Evolutionary conservation across 2,888 invertebrate genomes (phyloP), one percentile per base, ranked within the genome.

Genomic region (Napeogenes sylphis): DNA sequence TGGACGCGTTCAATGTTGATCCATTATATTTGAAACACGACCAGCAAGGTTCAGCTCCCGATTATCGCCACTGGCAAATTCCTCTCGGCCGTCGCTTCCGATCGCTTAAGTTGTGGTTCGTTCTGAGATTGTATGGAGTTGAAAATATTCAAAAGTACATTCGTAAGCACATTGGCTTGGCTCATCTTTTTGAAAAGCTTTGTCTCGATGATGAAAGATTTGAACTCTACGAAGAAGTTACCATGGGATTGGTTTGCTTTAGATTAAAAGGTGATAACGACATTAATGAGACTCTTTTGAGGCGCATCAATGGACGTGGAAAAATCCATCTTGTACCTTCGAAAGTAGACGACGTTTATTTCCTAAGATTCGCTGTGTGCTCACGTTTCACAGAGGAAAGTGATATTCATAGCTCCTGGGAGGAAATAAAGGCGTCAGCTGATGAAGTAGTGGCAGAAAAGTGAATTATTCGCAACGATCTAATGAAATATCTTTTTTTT

Each of bases 41-140:
- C 66, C 94, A 95, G 86, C 97, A 97, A 79, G 96, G 96, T 12
- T 93, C 94, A 3, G 96, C 95, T 0, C 97, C 97, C 0, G 99
- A 99, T 81, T 98, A 98, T 79, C 94, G 98, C 85, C 98, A 99
- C 79, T 99, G 98, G 98, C 98, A 98, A 91, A 98, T 99, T 69
- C 98, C 98, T 4, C 84, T 99, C 45, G 98, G 99, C 0, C 92
- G 99, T 67, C 93, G 98, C 70, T 99, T 99, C 88, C 93, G 99
- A 64, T 94, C 98, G 0, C 87, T 99, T 33, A 99, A 99, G 81
- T 84, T 99, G 30, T 99, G 99, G 99, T 99, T 99, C 79, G 98
- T 98, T 0, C 84, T 99, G 68, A 92, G 99, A 62, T 87, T 97
- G 58, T 98, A 96, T 76, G 99, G 99, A 0, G 92, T 97, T 0